Percentiles rank a stretch among this genome's conserved stretches.
These are phyloP conservation scores for Lasioglossum malachurum DNA, from an alignment of 2,888 invertebrate species.

Conservation along the genomic window DNA sequence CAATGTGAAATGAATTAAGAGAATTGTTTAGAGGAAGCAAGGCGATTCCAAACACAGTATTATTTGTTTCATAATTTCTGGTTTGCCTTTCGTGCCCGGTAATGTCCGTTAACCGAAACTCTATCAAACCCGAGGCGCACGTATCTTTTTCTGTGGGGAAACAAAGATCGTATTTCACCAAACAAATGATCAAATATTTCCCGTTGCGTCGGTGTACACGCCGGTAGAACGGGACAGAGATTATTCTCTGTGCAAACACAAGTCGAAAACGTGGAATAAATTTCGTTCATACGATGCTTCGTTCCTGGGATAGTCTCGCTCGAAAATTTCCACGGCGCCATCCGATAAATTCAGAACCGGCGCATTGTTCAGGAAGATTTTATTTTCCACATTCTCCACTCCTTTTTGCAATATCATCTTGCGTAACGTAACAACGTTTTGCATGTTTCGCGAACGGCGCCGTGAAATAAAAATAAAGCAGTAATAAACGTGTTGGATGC, in stretches of 20 bases:
- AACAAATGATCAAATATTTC: constrained; percentile 17
- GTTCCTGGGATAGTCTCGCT: not conserved
- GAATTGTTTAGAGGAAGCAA: not conserved
- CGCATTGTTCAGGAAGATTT: not conserved
- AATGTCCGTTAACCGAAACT: not conserved
- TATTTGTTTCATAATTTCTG: not conserved
- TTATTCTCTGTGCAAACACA: not conserved
- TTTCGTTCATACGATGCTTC: not conserved
- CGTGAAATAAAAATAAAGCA: not conserved
- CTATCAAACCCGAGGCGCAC: not conserved
- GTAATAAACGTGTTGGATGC: not conserved
- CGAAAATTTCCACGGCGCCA: not conserved
- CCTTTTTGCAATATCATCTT: not conserved
- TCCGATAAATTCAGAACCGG: not conserved
- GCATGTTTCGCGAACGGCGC: not conserved
- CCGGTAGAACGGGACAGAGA: not conserved
- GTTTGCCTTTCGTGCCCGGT: not conserved
- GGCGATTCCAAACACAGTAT: not conserved
- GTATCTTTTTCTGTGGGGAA: constrained; percentile 9
- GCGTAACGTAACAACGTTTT: not conserved
- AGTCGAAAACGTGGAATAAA: constrained; percentile 2
- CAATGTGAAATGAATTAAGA: no score
- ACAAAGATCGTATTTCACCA: constrained; percentile 11
- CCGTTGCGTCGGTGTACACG: not conserved
- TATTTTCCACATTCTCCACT: not conserved